These are phyloP conservation scores for Exocentrus adspersus DNA, from an alignment of 2,888 invertebrate species.

Conservation along the genomic window DNA sequence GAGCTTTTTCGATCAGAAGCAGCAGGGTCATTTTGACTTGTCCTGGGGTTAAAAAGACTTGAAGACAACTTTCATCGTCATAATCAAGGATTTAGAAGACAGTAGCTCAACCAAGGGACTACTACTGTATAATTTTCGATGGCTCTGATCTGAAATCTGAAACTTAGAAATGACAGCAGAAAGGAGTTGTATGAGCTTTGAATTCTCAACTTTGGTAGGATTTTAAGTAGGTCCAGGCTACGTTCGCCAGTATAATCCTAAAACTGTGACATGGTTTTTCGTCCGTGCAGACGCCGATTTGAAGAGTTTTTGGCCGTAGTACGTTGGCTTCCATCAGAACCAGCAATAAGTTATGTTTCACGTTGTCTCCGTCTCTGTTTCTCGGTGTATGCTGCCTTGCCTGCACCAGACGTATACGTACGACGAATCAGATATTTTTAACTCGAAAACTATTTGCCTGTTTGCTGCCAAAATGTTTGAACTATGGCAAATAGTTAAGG, in stretches of 20 bases:
- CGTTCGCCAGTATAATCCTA: background rate
- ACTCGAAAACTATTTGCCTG: conserved; percentile 61
- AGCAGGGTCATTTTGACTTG: no score
- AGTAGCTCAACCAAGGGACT: no score
- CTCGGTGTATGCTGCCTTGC: no score
- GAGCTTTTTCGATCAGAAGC: no score
- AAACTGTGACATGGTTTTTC: background rate
- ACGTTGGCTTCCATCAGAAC: conserved; percentile 44
- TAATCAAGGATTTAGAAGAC: no score
- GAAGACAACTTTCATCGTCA: no score
- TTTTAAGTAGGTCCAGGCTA: background rate
- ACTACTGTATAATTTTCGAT: no score
- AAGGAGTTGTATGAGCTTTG: no score
- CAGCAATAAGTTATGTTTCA: conserved; percentile 30
- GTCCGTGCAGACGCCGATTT: conserved; percentile 29
- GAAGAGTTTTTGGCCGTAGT: conserved; percentile 41
- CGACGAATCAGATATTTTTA: conserved; percentile 60
- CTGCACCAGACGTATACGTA: conserved; percentile 34
- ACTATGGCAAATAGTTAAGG: conserved; percentile 61
- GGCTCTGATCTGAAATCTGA: no score
- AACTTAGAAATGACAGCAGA: no score
- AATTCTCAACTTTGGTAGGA: no score
- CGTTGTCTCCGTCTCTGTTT: conserved; percentile 22
- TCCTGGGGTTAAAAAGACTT: no score
- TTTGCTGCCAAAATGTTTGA: conserved; percentile 62